Base-by-base conservation (phyloP, 2,797 vertebrate genomes). In the Chromis chromis region DNA sequence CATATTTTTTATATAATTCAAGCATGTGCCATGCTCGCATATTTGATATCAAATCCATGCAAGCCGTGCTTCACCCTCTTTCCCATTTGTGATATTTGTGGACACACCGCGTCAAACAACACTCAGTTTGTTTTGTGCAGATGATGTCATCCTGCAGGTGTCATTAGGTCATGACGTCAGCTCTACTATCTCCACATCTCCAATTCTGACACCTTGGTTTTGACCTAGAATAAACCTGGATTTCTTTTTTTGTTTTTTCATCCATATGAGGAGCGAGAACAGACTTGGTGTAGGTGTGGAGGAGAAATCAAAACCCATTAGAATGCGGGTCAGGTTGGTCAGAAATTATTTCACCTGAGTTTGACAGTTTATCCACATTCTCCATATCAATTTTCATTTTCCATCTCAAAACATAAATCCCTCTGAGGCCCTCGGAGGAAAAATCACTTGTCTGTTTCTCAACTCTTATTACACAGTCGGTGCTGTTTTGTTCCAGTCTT, bases 121-220 rank as follows among this genome's bases (percentile, higher is more conserved):
- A 31, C 31, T 31, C 10, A 36, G 40, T 69, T 21, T 65, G 14
- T 46, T 46, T 52, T 65, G 53, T 40, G 22, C 48, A 59, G 39
- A 46, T 70, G 48, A 53, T 5, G 5, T 42, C 4, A 17, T 42
- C 40, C 40, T 36, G 39, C 65, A 46, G 76, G 22, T 64, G 64
- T 74, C 31, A 69, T 74, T 74, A 48, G 33, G 39, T 77, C 28
- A 46, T 49, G n/a, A 19, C 17, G 1, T 66, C 12, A 50, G 56
- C 61, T 62, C 39, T n/a, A 21, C 21, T 48, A 40, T 67, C 46
- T 28, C 54, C 7, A 4, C 39, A 12, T 49, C 28, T 59, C 28
- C 17, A 39, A 17, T 22, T 60, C 65, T 76, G 54, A 63, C 14
- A n/a, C 67, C 27, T 58, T 39, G 52, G 27, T 8, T 24, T 3